Conservation (phyloP, 1,140 invertebrate species). For the Druon quercuslanigerum region DNA sequence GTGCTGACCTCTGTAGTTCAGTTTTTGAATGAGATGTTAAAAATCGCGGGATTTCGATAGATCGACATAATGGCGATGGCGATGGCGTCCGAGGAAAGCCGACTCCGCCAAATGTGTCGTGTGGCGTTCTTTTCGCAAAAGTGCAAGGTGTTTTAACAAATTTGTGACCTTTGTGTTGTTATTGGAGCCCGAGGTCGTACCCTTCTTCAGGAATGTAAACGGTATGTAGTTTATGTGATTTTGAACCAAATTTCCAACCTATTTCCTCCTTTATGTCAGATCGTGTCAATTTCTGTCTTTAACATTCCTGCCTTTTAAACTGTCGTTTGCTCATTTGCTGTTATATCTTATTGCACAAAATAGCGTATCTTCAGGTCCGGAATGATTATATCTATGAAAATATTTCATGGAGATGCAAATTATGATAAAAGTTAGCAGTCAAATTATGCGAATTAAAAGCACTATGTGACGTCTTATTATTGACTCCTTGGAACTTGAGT, state of each 20-base stretch:
- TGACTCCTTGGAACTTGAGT: too few relatives aligned
- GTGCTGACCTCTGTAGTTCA: background rate
- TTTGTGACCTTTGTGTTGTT: background rate
- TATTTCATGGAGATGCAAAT: background rate
- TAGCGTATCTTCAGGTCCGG: background rate
- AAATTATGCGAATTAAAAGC: too few relatives aligned
- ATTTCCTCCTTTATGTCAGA: background rate
- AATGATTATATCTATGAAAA: background rate
- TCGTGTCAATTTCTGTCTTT: background rate
- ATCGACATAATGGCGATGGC: slow-evolving; percentile 2
- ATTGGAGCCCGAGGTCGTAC: slow-evolving; percentile 1
- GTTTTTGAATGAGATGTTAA: background rate
- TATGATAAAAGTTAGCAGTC: too few relatives aligned
- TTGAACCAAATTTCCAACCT: background rate
- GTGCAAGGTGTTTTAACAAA: background rate
- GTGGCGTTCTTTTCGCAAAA: background rate
- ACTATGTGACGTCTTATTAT: too few relatives aligned
- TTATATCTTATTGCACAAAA: background rate
- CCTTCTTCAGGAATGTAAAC: slow-evolving; percentile 10
- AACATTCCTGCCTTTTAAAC: background rate
- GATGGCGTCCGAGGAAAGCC: slow-evolving; percentile 25
- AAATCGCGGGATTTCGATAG: background rate
- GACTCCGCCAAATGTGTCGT: background rate
- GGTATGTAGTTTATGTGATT: background rate
- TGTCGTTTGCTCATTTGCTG: background rate